Conservation (phyloP, 2,797 vertebrate genomes). For the Danio aesculapii region DNA sequence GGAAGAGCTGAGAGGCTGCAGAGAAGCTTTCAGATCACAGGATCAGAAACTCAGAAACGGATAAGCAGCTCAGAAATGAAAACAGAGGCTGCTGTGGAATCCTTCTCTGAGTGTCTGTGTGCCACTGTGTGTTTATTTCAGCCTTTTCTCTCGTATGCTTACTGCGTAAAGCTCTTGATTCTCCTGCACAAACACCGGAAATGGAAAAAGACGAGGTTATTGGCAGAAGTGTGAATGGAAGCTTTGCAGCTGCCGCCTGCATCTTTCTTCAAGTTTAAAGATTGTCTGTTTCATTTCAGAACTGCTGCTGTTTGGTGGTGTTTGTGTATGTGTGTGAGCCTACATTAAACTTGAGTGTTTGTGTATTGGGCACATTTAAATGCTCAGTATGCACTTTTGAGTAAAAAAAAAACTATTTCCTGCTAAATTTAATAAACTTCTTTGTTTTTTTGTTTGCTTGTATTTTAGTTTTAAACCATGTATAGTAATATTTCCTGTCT, state of each 20-base stretch:
- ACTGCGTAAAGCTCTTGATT: constrained; percentile 44
- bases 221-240: constrained; percentile 30
- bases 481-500: too few species aligned
- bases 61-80: constrained; percentile 50
- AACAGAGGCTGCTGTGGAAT: constrained; percentile 29
- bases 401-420: neutral
- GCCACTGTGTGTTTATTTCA: constrained; percentile 35
- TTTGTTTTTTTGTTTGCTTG: too few species aligned
- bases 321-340: neutral
- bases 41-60: constrained; percentile 53
- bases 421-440: too few species aligned
- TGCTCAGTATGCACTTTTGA: neutral
- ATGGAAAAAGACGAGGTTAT: constrained; percentile 41
- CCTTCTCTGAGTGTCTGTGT: constrained; percentile 10
- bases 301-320: constrained; percentile 16
- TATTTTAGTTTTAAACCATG: too few species aligned
- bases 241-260: constrained; percentile 47
- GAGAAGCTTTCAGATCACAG: constrained; percentile 54
- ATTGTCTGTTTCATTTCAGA: constrained; percentile 49
- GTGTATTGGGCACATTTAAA: neutral
- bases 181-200: constrained; percentile 27
- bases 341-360: too few species aligned
- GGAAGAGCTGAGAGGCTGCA: constrained; percentile 58
- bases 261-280: constrained; percentile 47
- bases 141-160: constrained; percentile 13